Conservation (phyloP, 2,113 vertebrate species). For the Tupaia chinensis region DNA sequence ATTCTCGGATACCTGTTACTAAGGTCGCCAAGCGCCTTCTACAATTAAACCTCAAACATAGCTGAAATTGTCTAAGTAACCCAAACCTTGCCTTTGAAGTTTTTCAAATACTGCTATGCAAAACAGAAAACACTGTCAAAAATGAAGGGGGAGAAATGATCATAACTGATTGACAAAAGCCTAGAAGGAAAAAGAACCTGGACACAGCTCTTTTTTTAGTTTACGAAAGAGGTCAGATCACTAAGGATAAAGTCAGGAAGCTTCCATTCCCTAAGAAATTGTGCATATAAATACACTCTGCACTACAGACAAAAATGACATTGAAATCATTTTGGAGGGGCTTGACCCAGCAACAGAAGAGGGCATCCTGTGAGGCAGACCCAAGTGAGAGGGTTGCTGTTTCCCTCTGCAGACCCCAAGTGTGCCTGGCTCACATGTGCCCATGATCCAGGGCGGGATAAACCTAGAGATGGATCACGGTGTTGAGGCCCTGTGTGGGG, state of each 20-base stretch:
- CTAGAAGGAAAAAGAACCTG: not conserved
- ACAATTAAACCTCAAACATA: constrained; percentile 18
- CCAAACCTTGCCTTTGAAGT: not conserved
- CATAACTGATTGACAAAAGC: not conserved
- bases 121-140: not conserved
- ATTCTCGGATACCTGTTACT: not conserved
- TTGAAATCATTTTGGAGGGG: not conserved
- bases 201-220: not conserved
- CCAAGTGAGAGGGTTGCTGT: too few species aligned
- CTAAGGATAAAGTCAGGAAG: constrained; percentile 23
- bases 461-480: too few species aligned
- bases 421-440: too few species aligned
- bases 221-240: constrained; percentile 25
- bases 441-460: too few species aligned
- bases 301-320: constrained; percentile 9
- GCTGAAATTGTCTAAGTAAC: constrained; percentile 1
- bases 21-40: constrained; percentile 10
- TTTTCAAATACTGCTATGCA: not conserved
- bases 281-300: not conserved
- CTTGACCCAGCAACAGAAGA: not conserved
- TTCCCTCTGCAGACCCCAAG: too few species aligned
- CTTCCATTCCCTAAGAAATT: not conserved
- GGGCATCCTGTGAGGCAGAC: too few species aligned
- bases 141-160: not conserved
- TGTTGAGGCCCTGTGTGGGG: too few species aligned